phyloP scores from a whole-genome alignment of 2,113 vertebrate species.

The Cettia cetti region DNA sequence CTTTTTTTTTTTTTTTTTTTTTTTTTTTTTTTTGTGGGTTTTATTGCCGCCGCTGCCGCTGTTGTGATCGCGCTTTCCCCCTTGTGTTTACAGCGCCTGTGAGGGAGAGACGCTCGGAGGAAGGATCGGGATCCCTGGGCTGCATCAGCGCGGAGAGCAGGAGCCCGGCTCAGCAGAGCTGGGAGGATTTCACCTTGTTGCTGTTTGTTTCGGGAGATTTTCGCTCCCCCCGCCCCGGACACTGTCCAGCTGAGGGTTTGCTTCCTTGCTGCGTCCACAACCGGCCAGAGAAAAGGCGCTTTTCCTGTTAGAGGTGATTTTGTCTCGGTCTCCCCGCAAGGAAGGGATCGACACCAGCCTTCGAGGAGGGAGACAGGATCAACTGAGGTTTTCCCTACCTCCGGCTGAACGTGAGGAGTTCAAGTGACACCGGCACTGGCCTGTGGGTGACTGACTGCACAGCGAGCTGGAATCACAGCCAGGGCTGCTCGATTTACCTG shows the following conservation, averaged over 20 bases:
- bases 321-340: not conserved
- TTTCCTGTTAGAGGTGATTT: not conserved
- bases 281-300: not conserved
- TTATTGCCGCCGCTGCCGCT: constrained; percentile 20
- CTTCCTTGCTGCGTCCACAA: not conserved
- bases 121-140: constrained; percentile 15
- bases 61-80: constrained; percentile 6
- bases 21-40: not conserved
- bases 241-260: not conserved
- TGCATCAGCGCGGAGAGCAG: constrained; percentile 9
- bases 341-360: not conserved
- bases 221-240: not conserved
- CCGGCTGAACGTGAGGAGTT: constrained; percentile 47
- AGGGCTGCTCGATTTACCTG: constrained; percentile 44
- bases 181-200: constrained; percentile 54
- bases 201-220: constrained; percentile 30
- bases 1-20: not conserved
- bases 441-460: constrained; percentile 29
- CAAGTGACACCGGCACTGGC: constrained; percentile 31
- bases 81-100: constrained; percentile 56
- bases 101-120: constrained; percentile 19
- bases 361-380: constrained; percentile 13
- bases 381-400: constrained; percentile 41
- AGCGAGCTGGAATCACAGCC: constrained; percentile 28
- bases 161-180: not conserved